These are phyloP conservation scores for Andrena praecox DNA, from an alignment of 2,888 invertebrate genomes.

Conservation along the genomic window DNA sequence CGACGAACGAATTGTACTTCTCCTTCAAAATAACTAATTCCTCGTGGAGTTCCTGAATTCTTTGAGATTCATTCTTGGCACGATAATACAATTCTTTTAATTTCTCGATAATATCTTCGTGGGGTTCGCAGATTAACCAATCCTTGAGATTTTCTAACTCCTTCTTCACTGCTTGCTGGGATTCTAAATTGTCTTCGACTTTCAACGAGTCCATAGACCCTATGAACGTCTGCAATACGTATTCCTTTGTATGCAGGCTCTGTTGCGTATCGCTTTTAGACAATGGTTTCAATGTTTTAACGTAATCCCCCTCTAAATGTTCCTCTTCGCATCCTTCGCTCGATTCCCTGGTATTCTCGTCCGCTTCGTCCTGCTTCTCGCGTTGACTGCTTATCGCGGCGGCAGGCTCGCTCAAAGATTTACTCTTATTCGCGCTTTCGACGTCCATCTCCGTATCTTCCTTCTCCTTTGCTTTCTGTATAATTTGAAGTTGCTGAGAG, in stretches of 20 bases:
- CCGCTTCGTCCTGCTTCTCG: conserved; percentile 45
- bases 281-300: conserved; percentile 78
- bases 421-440: neutral
- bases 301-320: conserved; percentile 74
- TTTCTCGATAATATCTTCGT: conserved; percentile 75
- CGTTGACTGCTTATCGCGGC: conserved; percentile 24
- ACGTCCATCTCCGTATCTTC: conserved; percentile 11
- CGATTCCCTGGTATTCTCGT: conserved; percentile 61
- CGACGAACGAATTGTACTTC: conserved; percentile 89
- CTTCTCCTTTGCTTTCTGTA: conserved; percentile 45
- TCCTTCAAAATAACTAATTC: conserved; percentile 91
- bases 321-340: conserved; percentile 66
- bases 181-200: conserved; percentile 72
- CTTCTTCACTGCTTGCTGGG: conserved; percentile 74
- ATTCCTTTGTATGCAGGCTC: conserved; percentile 71
- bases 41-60: conserved; percentile 89
- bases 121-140: conserved; percentile 78
- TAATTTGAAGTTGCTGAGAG: conserved; percentile 50
- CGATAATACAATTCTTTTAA: conserved; percentile 78
- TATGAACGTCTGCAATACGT: conserved; percentile 75
- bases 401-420: conserved; percentile 4
- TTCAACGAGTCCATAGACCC: conserved; percentile 75
- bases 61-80: conserved; percentile 85
- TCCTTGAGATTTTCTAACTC: conserved; percentile 78
- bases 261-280: conserved; percentile 70